phyloP scores from a whole-genome alignment of 2,888 invertebrate species.

The Agapostemon virescens region DNA sequence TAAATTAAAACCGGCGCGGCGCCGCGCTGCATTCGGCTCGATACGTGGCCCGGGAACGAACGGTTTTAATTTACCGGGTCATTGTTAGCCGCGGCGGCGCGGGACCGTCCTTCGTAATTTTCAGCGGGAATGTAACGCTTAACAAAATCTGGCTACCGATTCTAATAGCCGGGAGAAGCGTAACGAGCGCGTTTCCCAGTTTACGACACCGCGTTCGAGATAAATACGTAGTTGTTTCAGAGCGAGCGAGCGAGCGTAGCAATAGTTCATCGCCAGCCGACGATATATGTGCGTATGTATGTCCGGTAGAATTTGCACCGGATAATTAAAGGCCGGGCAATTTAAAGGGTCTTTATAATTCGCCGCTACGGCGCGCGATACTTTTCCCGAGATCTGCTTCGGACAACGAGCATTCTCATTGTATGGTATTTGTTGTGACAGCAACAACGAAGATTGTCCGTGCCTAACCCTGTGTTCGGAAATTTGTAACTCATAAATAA shows the following conservation, averaged over 20 bases:
- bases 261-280: constrained; percentile 5
- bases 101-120: not conserved
- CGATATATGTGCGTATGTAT: not conserved
- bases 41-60: not conserved
- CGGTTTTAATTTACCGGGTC: not conserved
- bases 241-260: not conserved
- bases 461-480: too few relatives aligned
- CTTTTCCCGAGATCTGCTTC: not conserved
- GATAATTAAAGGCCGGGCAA: not conserved
- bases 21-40: not conserved
- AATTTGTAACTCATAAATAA: too few relatives aligned
- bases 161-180: not conserved
- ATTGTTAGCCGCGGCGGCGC: not conserved
- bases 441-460: too few relatives aligned
- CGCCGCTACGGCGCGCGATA: not conserved
- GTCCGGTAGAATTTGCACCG: not conserved
- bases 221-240: not conserved
- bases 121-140: not conserved
- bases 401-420: too few relatives aligned
- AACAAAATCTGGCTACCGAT: constrained; percentile 15
- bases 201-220: constrained; percentile 8
- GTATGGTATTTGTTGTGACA: too few relatives aligned
- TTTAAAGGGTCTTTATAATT: not conserved
- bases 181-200: constrained; percentile 17
- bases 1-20: not conserved